Evolutionary conservation across 2,888 invertebrate species (phyloP), one percentile per base, ranked within the genome.

Genomic region (Morinoia aosen): DNA sequence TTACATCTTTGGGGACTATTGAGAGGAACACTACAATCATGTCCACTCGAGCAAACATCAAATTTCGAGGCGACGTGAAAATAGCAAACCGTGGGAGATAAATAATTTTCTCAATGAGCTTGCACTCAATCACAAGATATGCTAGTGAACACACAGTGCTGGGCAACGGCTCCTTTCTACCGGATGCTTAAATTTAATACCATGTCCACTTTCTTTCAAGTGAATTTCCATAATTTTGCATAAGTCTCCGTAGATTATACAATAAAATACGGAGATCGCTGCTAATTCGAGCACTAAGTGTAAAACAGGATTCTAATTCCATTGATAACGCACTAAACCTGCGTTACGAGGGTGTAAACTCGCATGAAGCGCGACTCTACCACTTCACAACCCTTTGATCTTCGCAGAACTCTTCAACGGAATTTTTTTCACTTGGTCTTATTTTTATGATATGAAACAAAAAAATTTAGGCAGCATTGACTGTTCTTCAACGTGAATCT

Each of bases 191-290:
- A 76, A 76, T 76, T 76, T 33, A 33, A 33, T 76, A 25, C 25
- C 25, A 76, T 25, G 76, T 8, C 76, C 25, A 76, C 16, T 33
- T 76, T 76, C 33, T 25, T 76, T 76, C 8, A 76, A 76, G 76
- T 76, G 76, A 76, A 76, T 76, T 76, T 76, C 33, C 76, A 76
- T 76, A 76, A 76, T 76, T 76, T 76, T 76, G 76, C 19, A 76
- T 76, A 14, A 16, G 25, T 25, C 25, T 19, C 33, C 16, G 25
- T 76, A 76, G 10, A 76, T 76, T 10, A 76, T 33, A 33, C 76
- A 25, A 2, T 76, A 19, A 76, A 76, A 76, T 12, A 76, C 10
- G 76, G 33, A 33, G 19, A 76, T 76, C 25, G 76, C 33, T 33
- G 25, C 33, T 76, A 16, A 76, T 33, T 76, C 76, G 19, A 76